Base-by-base conservation (phyloP, 2,113 vertebrate species). In the Odocoileus hemionus region DNA sequence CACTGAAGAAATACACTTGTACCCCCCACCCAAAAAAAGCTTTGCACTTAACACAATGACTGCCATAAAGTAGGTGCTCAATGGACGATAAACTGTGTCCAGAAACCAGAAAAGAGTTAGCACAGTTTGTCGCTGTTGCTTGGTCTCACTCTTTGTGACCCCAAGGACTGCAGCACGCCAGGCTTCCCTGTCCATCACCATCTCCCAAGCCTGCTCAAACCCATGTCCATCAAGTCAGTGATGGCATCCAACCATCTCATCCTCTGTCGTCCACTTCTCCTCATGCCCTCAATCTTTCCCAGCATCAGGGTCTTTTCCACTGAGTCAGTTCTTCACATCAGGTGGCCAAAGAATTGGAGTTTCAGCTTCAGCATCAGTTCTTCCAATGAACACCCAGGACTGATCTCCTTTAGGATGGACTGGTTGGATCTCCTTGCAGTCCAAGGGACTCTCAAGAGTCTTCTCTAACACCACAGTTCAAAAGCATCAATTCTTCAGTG, bases 221-320 rank as follows among this genome's bases (percentile, higher is more conserved):
- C 36, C 33, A 36, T 36, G n/a, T 36, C 64, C n/a, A 0, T 70
- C 2, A 1, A 36, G 19, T 36, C 19, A 10, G n/a, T 70, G n/a
- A 70, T 36, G n/a, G 19, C 64, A 70, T 70, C 4, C 64, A 36
- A 21, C 64, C n/a, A 1, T 70, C 19, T 36, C n/a, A 70, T 70
- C 64, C 64, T 36, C 64, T 36, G 17, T 70, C 9, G 5, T 21
- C n/a, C 9, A 9, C 52, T 54, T 67, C 61, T 67, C 52, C 16
- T 54, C n/a, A n/a, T 67, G n/a, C 33, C 4, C 21, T 36, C 64
- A 67, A 5, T 67, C 4, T 67, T 36, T 67, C 33, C 64, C 64
- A 36, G 64, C 64, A 67, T 36, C 64, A 67, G 64, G 64, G 21
- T 36, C 64, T 67, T 36, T 36, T 36, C 17, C 17, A 36, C 0